A percentile compares a stretch with the other conserved stretches of the same genome.
Evolutionary conservation across 2,888 invertebrate genomes (phyloP).

Genomic region (Eudemis profundana): DNA sequence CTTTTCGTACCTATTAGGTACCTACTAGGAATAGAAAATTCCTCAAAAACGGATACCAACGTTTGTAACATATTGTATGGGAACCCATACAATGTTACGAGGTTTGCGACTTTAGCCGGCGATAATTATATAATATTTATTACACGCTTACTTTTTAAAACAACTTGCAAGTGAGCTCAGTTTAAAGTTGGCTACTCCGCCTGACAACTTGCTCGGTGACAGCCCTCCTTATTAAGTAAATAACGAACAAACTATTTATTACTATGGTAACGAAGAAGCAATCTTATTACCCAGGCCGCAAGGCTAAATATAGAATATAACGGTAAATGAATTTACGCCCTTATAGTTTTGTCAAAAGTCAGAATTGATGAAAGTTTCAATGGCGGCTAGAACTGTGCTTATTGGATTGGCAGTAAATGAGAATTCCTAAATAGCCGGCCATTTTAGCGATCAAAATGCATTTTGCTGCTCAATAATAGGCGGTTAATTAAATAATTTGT

Average conservation of each 20-base stretch:
- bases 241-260: not conserved
- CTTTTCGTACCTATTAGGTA: too few species aligned
- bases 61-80: too few species aligned
- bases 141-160: too few species aligned
- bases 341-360: not conserved
- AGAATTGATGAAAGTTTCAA: not conserved
- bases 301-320: not conserved
- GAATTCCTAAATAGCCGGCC: not conserved
- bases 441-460: not conserved
- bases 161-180: not conserved
- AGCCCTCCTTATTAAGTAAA: not conserved
- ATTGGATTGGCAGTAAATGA: slow-evolving; percentile 3
- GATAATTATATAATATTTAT: too few species aligned
- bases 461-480: too few species aligned
- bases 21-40: too few species aligned
- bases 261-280: not conserved
- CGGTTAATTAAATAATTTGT: too few species aligned
- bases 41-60: too few species aligned
- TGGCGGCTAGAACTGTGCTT: not conserved
- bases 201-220: not conserved
- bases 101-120: too few species aligned
- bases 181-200: not conserved
- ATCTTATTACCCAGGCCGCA: not conserved
- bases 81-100: too few species aligned
- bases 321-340: not conserved